A percentile compares a stretch with the other conserved stretches of the same genome.
Evolutionary conservation across 2,797 vertebrate species (phyloP).

Genomic region (Rallus crepitans): DNA sequence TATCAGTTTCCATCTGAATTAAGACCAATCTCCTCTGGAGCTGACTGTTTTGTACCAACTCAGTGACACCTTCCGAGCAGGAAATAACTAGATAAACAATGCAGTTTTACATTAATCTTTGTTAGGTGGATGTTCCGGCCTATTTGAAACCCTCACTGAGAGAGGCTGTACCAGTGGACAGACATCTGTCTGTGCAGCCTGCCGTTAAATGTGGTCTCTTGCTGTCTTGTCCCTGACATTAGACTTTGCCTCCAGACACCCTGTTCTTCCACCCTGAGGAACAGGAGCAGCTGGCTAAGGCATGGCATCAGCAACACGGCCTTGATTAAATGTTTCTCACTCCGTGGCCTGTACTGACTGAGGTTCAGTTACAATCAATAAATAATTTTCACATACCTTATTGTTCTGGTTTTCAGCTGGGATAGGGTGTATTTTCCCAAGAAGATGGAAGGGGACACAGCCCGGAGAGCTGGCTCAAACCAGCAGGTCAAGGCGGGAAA

Average conservation of each 20-base stretch:
- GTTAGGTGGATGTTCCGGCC: not conserved
- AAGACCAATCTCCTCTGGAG: not conserved
- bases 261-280: not conserved
- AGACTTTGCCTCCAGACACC: not conserved
- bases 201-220: not conserved
- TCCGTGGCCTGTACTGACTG: not conserved
- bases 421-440: no score
- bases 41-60: not conserved
- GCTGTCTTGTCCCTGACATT: not conserved
- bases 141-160: not conserved
- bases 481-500: no score
- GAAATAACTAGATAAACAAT: not conserved
- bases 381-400: not conserved
- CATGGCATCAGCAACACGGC: rapidly evolving
- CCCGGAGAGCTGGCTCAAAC: no score
- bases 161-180: not conserved
- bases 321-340: not conserved
- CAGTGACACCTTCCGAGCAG: rapidly evolving
- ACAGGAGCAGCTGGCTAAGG: rapidly evolving
- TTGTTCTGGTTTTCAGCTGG: no score
- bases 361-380: not conserved
- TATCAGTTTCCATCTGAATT: slow-evolving; percentile 23
- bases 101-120: not conserved
- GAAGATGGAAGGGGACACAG: no score
- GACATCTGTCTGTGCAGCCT: not conserved